These are phyloP conservation scores for Diaprepes abbreviatus DNA, from an alignment of 2,888 invertebrate species.

Conservation along the genomic window DNA sequence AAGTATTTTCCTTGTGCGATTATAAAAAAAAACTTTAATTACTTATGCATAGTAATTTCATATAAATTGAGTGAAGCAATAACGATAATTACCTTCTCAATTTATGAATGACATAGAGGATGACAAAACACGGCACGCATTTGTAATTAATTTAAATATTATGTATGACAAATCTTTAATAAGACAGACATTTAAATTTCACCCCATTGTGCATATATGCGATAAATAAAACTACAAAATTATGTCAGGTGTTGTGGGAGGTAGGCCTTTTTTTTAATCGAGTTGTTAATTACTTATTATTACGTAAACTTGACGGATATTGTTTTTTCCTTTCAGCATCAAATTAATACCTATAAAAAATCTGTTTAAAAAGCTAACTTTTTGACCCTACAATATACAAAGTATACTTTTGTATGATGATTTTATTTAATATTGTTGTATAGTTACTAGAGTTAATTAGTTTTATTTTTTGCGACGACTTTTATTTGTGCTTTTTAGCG, in stretches of 20 bases:
- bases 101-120: slow-evolving; percentile 34
- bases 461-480: too few relatives aligned
- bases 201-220: slow-evolving; percentile 29
- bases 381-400: too few relatives aligned
- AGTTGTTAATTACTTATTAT: slow-evolving; percentile 10
- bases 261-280: slow-evolving; percentile 11
- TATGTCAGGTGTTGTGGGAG: slow-evolving; percentile 35
- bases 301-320: not conserved
- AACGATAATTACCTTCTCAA: slow-evolving; percentile 28
- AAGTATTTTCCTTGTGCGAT: too few relatives aligned
- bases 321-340: too few relatives aligned
- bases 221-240: slow-evolving; percentile 30
- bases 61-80: slow-evolving; percentile 27
- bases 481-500: too few relatives aligned
- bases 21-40: too few relatives aligned
- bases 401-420: too few relatives aligned
- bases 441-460: too few relatives aligned
- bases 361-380: too few relatives aligned
- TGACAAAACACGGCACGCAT: slow-evolving; percentile 36
- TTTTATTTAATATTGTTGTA: too few relatives aligned
- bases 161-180: slow-evolving; percentile 48
- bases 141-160: slow-evolving; percentile 46
- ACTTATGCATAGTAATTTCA: slow-evolving; percentile 9
- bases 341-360: too few relatives aligned
- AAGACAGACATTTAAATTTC: slow-evolving; percentile 42